A percentile compares a stretch with the other conserved stretches of the same genome.
phyloP scores from a whole-genome alignment of 2,888 invertebrate genomes.

The Amiota communis region DNA sequence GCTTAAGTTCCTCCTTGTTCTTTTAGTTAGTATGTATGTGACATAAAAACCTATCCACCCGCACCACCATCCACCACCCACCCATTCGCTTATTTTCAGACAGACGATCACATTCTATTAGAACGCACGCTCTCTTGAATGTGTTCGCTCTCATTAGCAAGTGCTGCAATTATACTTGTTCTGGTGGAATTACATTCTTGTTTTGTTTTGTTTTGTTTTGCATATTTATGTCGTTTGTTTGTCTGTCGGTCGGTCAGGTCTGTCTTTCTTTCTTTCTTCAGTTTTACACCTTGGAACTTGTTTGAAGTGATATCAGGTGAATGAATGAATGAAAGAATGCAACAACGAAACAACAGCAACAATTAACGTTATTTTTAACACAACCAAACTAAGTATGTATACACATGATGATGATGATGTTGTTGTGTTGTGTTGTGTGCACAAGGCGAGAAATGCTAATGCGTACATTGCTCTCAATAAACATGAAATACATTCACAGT shows the following conservation, averaged over 20 bases:
- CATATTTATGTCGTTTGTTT: slow-evolving; percentile 29
- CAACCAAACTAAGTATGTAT: too few relatives aligned
- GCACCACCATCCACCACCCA: too few relatives aligned
- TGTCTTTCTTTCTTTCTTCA: slow-evolving; percentile 33
- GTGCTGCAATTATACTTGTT: background rate
- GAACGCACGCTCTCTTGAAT: too few relatives aligned
- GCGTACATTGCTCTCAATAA: slow-evolving; percentile 65
- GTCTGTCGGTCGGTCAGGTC: too few relatives aligned
- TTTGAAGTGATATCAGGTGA: slow-evolving; percentile 29
- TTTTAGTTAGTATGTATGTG: too few relatives aligned
- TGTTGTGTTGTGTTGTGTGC: slow-evolving; percentile 39
- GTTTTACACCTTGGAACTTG: slow-evolving; percentile 44
- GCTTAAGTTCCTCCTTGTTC: too few relatives aligned
- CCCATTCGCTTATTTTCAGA: too few relatives aligned
- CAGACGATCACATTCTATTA: too few relatives aligned
- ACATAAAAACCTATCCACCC: too few relatives aligned
- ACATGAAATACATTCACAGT: slow-evolving; percentile 48
- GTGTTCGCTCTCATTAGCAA: too few relatives aligned
- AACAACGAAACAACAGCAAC: slow-evolving; percentile 8
- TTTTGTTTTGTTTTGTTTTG: slow-evolving; percentile 22
- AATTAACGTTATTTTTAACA: background rate
- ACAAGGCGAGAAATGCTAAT: slow-evolving; percentile 56
- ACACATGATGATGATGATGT: too few relatives aligned
- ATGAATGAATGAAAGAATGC: background rate
- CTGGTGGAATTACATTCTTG: slow-evolving; percentile 23